phyloP scores from a whole-genome alignment of 2,113 vertebrate species.

The Actenoides hombroni region DNA sequence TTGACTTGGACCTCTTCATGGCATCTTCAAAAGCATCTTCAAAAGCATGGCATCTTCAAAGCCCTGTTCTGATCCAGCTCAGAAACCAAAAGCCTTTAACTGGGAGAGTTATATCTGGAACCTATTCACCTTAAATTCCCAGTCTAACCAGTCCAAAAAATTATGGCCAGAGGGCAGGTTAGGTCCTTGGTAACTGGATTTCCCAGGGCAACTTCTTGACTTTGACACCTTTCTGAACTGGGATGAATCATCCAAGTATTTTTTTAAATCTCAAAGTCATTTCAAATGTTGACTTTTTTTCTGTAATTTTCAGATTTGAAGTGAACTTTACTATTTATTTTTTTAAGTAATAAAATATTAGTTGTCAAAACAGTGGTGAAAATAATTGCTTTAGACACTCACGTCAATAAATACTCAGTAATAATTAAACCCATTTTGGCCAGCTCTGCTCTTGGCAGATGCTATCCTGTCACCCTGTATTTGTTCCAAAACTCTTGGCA shows the following conservation, averaged over 20 bases:
- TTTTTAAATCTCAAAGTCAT: not conserved
- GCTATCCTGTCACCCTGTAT: not conserved
- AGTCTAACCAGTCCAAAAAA: not conserved
- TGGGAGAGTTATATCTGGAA: not conserved
- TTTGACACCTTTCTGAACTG: not conserved
- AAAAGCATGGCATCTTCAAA: not conserved
- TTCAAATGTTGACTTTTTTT: not conserved
- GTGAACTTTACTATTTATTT: not conserved
- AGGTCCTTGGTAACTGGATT: not conserved
- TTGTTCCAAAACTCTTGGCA: not conserved
- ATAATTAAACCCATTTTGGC: not conserved
- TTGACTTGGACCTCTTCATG: not conserved
- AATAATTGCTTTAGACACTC: not conserved
- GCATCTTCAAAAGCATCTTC: not conserved
- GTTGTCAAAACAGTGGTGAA: not conserved
- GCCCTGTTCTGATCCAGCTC: not conserved
- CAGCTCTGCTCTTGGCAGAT: not conserved
- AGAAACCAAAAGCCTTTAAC: not conserved
- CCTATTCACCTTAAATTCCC: not conserved
- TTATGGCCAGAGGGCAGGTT: not conserved
- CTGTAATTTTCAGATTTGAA: not conserved
- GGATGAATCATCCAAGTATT: not conserved
- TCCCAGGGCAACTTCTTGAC: not conserved
- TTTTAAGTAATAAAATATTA: not conserved
- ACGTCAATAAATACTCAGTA: not conserved